These are phyloP conservation scores for Amphipoea oculea DNA, from an alignment of 2,888 invertebrate genomes.

Conservation along the genomic window DNA sequence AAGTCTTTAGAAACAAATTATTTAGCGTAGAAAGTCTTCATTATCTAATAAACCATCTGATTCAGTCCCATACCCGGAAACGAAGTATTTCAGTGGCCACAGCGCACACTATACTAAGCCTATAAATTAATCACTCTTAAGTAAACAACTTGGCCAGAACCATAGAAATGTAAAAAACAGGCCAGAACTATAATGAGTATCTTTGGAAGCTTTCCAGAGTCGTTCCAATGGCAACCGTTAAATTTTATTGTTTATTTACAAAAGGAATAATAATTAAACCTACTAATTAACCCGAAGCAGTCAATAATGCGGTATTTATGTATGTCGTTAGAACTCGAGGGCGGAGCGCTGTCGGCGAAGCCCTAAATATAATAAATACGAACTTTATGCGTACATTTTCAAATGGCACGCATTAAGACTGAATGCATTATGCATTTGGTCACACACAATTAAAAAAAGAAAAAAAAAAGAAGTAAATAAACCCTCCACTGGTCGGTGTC, in stretches of 20 bases:
- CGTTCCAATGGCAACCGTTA: constrained; percentile 58
- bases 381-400: not conserved
- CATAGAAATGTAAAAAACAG: too few relatives aligned
- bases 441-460: constrained; percentile 3
- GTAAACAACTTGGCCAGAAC: constrained; percentile 62
- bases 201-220: constrained; percentile 60
- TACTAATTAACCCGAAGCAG: constrained; percentile 56
- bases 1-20: not conserved
- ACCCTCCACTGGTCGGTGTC: constrained; percentile 30
- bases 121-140: constrained; percentile 54
- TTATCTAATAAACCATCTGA: constrained; percentile 1
- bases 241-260: constrained; percentile 63
- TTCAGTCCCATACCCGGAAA: constrained; percentile 42
- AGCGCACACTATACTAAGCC: constrained; percentile 47
- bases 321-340: constrained; percentile 35
- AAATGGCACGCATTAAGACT: not conserved
- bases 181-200: constrained; percentile 51
- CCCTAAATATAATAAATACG: constrained; percentile 28
- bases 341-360: constrained; percentile 14
- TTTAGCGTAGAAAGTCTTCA: not conserved
- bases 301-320: constrained; percentile 54
- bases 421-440: constrained; percentile 2
- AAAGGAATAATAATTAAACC: constrained; percentile 48
- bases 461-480: constrained; percentile 46
- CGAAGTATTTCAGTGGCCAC: constrained; percentile 52